These are phyloP conservation scores for Drosophila suboccidentalis DNA, from an alignment of 2,888 invertebrate genomes.

Conservation along the genomic window DNA sequence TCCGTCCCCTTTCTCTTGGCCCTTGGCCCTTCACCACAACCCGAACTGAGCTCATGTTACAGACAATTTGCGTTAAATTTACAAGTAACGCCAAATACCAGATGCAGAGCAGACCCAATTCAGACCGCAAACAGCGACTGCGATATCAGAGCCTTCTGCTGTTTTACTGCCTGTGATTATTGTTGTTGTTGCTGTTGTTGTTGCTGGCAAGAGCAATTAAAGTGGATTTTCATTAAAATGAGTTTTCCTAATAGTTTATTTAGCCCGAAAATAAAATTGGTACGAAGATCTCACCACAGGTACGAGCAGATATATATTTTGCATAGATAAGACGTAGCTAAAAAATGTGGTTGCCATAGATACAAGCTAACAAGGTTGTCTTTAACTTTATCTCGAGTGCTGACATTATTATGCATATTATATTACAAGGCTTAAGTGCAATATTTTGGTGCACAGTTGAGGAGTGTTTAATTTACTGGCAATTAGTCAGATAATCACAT, in stretches of 20 bases:
- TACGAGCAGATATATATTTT: background rate
- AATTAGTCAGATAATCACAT: slow-evolving; percentile 60
- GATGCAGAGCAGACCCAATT: slow-evolving; percentile 21
- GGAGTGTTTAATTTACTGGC: slow-evolving; percentile 59
- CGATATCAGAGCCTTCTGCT: slow-evolving; percentile 37
- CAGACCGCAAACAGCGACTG: slow-evolving; percentile 27
- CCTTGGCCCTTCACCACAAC: background rate
- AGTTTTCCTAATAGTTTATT: slow-evolving; percentile 79
- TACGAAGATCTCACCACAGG: slow-evolving; percentile 7
- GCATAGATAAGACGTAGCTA: slow-evolving; percentile 28
- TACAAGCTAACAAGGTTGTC: background rate
- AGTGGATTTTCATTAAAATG: slow-evolving; percentile 79
- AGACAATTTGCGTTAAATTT: slow-evolving; percentile 82
- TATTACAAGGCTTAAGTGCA: slow-evolving; percentile 56
- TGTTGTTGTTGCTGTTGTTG: slow-evolving; percentile 26
- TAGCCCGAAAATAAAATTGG: slow-evolving; percentile 70
- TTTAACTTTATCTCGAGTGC: slow-evolving; percentile 27
- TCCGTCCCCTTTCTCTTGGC: background rate
- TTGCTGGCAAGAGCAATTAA: slow-evolving; percentile 70
- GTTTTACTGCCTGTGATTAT: slow-evolving; percentile 34
- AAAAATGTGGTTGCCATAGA: slow-evolving; percentile 16
- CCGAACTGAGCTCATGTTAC: slow-evolving; percentile 73
- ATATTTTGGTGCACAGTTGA: slow-evolving; percentile 40
- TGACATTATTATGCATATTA: slow-evolving; percentile 64
- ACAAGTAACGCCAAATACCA: slow-evolving; percentile 74